Percentiles rank a stretch among this genome's conserved stretches.
These are phyloP conservation scores for Cotesia chilonis DNA, from an alignment of 1,140 invertebrate genomes.

Conservation along the genomic window DNA sequence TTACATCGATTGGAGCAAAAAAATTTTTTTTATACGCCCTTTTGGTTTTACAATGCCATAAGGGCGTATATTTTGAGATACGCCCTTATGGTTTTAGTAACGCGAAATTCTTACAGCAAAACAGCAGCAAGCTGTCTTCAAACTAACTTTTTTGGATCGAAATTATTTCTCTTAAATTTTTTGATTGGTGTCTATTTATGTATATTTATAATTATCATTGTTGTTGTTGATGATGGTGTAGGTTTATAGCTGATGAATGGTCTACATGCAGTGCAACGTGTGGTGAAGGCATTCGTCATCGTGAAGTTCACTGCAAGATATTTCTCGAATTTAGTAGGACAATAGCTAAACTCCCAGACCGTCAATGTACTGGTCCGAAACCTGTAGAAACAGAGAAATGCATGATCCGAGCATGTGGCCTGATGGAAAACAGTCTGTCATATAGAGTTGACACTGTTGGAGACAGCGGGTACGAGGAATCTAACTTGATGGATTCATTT, in stretches of 20 bases:
- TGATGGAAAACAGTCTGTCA: constrained; percentile 56
- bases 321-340: constrained; percentile 90
- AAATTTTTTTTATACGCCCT: too few species aligned
- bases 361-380: constrained; percentile 85
- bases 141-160: too few species aligned
- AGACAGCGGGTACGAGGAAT: constrained; percentile 65
- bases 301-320: constrained; percentile 90
- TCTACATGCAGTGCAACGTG: constrained; percentile 88
- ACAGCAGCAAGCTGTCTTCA: too few species aligned
- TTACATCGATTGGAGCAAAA: too few species aligned
- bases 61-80: too few species aligned
- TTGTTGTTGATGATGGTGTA: constrained; percentile 50
- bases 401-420: constrained; percentile 75
- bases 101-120: too few species aligned
- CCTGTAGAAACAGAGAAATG: constrained; percentile 83
- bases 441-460: constrained; percentile 63
- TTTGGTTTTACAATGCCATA: too few species aligned
- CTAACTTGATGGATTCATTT: constrained; percentile 72
- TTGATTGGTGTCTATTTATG: too few species aligned
- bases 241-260: constrained; percentile 83
- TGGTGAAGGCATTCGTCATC: constrained; percentile 83
- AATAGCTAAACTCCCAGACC: constrained; percentile 84
- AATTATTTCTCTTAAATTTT: too few species aligned
- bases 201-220: background rate
- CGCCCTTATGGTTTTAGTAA: too few species aligned